Base-by-base conservation (phyloP, 2,888 invertebrate species). In the Limnephilus marmoratus region DNA sequence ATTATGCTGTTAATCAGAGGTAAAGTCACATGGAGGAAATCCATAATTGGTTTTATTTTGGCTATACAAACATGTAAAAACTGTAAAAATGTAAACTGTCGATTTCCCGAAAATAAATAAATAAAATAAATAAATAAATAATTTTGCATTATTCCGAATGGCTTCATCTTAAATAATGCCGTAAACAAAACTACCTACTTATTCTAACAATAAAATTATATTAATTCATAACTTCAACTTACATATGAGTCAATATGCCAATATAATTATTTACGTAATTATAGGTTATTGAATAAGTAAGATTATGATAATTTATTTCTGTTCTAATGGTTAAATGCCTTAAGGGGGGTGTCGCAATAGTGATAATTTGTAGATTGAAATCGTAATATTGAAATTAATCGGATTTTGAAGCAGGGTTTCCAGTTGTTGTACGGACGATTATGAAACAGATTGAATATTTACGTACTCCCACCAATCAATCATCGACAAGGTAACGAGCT, bases 341-440 rank as follows among this genome's bases (percentile, higher is more conserved):
- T 24, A 68, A 68, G n/a, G 41, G 41, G 68, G 68, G 68, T 68
- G 68, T 68, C n/a, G 68, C 68, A 68, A 68, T 68, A 68, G 24
- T 9, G 24, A 68, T 68, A 24, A 68, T 68, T 68, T 68, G 24
- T 68, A 68, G 24, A 68, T 68, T 68, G 24, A n/a, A 68, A 68
- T 68, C 68, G 68, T 68, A 68, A 68, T 68, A 86, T 86, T 86
- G 86, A 86, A 86, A 86, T 45, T 41, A 86, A 86, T 86, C 29
- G 86, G 45, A 86, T 86, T 86, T 45, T 49, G 86, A 86, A 37
- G 45, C 45, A 86, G 45, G 49, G 86, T 86, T 41, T 29, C 29
- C 31, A 82, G 29, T 13, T 68, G 68, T 68, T n/a, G 2, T 68
- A 34, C 34, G 4, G 13, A 18, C 82, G 31, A 15, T 82, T 82